These are phyloP conservation scores for Thymelicus lineola DNA, from an alignment of 2,888 invertebrate species.

Conservation along the genomic window DNA sequence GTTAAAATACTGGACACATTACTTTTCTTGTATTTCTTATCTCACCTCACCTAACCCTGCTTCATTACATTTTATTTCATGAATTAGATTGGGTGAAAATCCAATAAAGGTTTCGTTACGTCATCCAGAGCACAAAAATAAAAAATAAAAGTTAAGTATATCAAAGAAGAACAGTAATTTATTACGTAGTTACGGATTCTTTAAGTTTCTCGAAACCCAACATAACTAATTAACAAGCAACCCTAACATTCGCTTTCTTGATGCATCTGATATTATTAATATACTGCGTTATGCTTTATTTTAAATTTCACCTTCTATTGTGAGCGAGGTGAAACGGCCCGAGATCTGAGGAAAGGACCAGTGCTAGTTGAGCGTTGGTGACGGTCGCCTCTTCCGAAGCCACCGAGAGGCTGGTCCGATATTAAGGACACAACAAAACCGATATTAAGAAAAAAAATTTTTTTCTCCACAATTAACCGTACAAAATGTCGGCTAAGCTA, in stretches of 20 bases:
- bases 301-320: conserved; percentile 85
- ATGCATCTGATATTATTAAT: conserved; percentile 77
- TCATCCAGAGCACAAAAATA: no score
- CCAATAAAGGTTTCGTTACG: no score
- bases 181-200: background rate
- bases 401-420: conserved; percentile 46
- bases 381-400: conserved; percentile 68
- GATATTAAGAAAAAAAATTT: conserved; percentile 48
- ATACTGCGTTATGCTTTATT: conserved; percentile 79
- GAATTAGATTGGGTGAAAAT: no score
- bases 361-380: conserved; percentile 69
- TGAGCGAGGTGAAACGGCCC: conserved; percentile 78
- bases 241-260: conserved; percentile 64
- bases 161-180: no score
- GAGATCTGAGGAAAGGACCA: conserved; percentile 79
- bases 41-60: no score
- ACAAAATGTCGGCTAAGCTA: conserved; percentile 72
- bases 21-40: no score
- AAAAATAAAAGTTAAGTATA: no score
- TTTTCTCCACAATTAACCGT: conserved; percentile 42
- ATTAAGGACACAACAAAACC: no score
- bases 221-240: conserved; percentile 23
- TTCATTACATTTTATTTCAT: no score
- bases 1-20: no score
- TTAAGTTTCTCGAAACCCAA: conserved; percentile 7